Percentiles rank a stretch among this genome's conserved stretches.
phyloP scores from a whole-genome alignment of 2,113 vertebrate species.

The Chrysochloris asiatica region DNA sequence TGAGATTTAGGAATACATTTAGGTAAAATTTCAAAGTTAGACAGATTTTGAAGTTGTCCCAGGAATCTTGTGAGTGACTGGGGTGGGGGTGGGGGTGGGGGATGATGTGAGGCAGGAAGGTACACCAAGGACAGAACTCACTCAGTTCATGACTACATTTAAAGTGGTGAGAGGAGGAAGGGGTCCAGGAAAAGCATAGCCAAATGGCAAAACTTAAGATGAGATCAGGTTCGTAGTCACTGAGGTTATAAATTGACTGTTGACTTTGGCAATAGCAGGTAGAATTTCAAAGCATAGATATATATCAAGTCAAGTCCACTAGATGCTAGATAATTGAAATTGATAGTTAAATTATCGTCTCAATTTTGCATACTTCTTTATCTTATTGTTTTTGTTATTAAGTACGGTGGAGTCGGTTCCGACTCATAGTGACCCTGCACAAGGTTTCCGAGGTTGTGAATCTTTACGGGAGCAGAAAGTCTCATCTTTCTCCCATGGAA shows the following conservation, averaged over 20 bases:
- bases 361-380: not conserved
- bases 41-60: not conserved
- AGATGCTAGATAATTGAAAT: not conserved
- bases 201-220: not conserved
- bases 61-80: not conserved
- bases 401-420: too few species aligned
- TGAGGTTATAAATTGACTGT: not conserved
- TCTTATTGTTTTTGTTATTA: too few species aligned
- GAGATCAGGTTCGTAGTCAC: not conserved
- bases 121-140: not conserved
- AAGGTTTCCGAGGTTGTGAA: too few species aligned
- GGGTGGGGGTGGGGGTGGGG: not conserved
- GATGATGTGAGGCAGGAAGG: not conserved
- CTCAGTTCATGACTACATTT: not conserved
- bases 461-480: too few species aligned
- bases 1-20: not conserved
- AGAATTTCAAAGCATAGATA: not conserved
- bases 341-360: not conserved
- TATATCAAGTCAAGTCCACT: not conserved
- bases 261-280: not conserved
- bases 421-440: too few species aligned
- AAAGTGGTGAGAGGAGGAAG: not conserved
- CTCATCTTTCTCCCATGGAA: too few species aligned
- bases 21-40: not conserved
- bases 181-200: not conserved